Evolutionary conservation across 2,888 invertebrate species (phyloP).

Genomic region (Cantharis nigra): DNA sequence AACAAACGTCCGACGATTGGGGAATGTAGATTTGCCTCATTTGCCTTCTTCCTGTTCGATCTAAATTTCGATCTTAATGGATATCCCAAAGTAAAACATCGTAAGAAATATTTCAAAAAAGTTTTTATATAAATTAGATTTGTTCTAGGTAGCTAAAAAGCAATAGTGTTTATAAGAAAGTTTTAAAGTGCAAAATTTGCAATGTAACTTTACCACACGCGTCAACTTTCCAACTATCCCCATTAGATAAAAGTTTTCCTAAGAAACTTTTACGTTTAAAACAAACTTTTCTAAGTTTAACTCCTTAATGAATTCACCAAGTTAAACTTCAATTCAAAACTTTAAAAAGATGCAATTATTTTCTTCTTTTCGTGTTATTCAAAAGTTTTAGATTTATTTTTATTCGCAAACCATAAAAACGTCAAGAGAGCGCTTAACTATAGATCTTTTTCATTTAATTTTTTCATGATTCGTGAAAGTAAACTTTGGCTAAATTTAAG

Average conservation of each 20-base stretch:
- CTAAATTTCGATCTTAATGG: not conserved
- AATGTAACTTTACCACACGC: constrained; percentile 30
- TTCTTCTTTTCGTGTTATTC: constrained; percentile 10
- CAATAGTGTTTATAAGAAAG: constrained; percentile 11
- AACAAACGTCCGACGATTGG: not conserved
- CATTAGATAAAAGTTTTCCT: constrained; percentile 38
- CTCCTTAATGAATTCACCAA: constrained; percentile 39
- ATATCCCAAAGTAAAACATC: not conserved
- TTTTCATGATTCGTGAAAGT: not conserved
- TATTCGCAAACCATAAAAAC: constrained; percentile 7
- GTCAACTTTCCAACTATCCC: constrained; percentile 38
- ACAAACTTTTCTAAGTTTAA: constrained; percentile 31
- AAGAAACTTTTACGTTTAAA: constrained; percentile 27
- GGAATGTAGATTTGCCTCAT: not conserved
- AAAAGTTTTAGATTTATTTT: constrained; percentile 17
- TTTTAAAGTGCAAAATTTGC: constrained; percentile 19
- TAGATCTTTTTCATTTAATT: not conserved
- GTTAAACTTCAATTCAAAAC: constrained; percentile 28
- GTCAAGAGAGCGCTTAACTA: not conserved
- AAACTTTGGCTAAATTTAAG: not conserved
- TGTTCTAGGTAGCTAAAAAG: not conserved
- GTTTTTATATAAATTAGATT: not conserved
- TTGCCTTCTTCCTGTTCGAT: not conserved
- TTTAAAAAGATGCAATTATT: constrained; percentile 32
- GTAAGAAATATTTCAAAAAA: not conserved